Evolutionary conservation across 2,113 vertebrate genomes (phyloP).

Genomic region (Sphyrna mokarran): DNA sequence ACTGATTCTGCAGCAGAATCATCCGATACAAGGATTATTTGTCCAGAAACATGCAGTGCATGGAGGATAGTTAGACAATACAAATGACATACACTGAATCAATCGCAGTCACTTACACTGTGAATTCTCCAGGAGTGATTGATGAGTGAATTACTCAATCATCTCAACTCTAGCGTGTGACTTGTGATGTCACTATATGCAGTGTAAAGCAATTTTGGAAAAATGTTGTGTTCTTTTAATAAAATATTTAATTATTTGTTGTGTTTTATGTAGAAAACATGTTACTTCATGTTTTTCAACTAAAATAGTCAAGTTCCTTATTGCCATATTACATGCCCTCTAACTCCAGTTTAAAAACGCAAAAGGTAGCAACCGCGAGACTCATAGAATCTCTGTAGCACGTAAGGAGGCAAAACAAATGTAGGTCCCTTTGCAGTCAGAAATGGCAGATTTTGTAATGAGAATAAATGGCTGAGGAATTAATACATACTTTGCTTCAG

Average conservation of each 20-base stretch:
- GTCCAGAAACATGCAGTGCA: background rate
- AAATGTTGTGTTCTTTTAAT: background rate
- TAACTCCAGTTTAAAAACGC: background rate
- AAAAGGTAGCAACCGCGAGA: background rate
- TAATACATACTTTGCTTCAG: too few species aligned
- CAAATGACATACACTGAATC: background rate
- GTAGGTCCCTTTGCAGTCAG: too few species aligned
- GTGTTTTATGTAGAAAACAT: background rate
- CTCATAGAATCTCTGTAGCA: too few species aligned
- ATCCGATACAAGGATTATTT: background rate
- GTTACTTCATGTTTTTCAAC: background rate
- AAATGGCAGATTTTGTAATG: too few species aligned
- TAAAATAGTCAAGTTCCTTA: background rate
- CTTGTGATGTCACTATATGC: background rate
- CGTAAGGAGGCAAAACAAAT: too few species aligned
- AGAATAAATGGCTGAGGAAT: too few species aligned
- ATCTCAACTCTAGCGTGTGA: background rate
- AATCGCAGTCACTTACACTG: background rate
- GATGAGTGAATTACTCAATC: background rate
- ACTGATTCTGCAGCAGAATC: background rate
- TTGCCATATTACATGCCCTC: background rate
- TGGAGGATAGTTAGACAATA: background rate
- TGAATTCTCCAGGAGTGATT: background rate
- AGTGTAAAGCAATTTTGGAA: background rate
- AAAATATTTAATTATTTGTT: background rate